Base-by-base conservation (phyloP, 2,113 vertebrate species). In the Sturnira hondurensis region DNA sequence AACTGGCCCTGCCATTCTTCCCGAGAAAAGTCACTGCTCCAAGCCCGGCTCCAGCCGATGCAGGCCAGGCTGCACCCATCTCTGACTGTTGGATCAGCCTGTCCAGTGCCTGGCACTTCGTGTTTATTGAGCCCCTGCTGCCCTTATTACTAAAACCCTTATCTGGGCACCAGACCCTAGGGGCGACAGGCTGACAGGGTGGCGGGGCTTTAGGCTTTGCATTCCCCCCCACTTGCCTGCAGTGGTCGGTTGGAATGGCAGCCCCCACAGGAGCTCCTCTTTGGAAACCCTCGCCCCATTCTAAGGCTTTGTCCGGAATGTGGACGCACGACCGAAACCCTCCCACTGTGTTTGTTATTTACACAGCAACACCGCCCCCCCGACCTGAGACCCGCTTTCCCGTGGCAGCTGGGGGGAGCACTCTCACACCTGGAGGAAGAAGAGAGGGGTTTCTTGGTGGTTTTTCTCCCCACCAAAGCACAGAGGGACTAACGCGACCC, bases 381-480 rank as follows among this genome's bases (percentile, higher is more conserved):
- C n/a, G n/a, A n/a, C n/a, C n/a, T n/a, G n/a, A n/a, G n/a, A n/a
- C 54, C 17, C 22, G 47, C 33, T 67, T 74, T 73, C 36, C 47
- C 56, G 63, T 9, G 31, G 22, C 5, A 9, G 84, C 4, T n/a
- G 9, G 14, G 17, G 6, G 17, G 8, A 24, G 70, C 20, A 33
- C 3, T 31, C 7, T 0, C 2, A 0, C 26, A 26, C 3, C 28
- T 24, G 0, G 0, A 41, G 41, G 45, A 31, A 68, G 20, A 56
- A 77, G 45, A 38, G 38, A 31, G n/a, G 20, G 52, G 3, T 74
- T 65, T 22, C 68, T 15, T 5, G 8, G 2, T 13, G 24, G n/a
- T 67, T 83, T 28, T 50, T 50, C 36, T 70, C 76, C 54, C 83
- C 1, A 8, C 28, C 36, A 6, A 28, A 56, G 56, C 8, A 5